A percentile compares a stretch with the other conserved stretches of the same genome.
Evolutionary conservation across 1,140 invertebrate species (phyloP).

Genomic region (Tetragonula clypearis): DNA sequence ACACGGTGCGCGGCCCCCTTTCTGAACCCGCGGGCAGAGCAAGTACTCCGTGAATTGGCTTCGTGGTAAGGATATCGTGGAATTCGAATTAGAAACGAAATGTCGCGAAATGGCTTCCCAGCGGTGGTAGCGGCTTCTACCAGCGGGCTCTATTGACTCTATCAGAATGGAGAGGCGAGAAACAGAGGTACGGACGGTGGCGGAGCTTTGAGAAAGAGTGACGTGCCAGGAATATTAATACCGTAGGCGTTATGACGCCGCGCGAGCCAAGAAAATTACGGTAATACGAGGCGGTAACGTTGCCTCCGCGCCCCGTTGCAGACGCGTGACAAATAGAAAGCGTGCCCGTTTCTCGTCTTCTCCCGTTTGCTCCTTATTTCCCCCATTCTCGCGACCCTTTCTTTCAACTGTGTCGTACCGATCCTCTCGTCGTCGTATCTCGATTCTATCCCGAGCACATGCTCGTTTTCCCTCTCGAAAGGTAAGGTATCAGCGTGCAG

Average conservation of each 20-base stretch:
- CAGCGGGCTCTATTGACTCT: constrained; percentile 49
- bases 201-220: constrained; percentile 16
- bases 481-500: constrained; percentile 13
- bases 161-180: constrained; percentile 28
- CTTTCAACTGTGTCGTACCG: background rate
- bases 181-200: background rate
- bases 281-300: constrained; percentile 48
- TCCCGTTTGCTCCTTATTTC: too few relatives aligned
- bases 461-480: constrained; percentile 35
- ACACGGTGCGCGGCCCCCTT: constrained; percentile 12
- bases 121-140: constrained; percentile 14
- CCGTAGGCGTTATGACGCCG: constrained; percentile 32
- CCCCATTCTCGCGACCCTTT: background rate
- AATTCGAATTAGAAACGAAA: constrained; percentile 65
- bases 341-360: too few relatives aligned
- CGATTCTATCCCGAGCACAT: constrained; percentile 20
- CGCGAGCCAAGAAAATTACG: constrained; percentile 52
- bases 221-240: constrained; percentile 62
- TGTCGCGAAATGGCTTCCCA: constrained; percentile 47
- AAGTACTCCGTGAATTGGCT: constrained; percentile 49
- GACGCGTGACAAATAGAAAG: constrained; percentile 29
- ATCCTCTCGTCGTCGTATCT: background rate
- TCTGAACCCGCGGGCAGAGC: constrained; percentile 47
- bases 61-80: constrained; percentile 59
- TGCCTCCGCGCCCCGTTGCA: background rate